Base-by-base conservation (phyloP, 2,888 invertebrate species). In the Boloria selene region DNA sequence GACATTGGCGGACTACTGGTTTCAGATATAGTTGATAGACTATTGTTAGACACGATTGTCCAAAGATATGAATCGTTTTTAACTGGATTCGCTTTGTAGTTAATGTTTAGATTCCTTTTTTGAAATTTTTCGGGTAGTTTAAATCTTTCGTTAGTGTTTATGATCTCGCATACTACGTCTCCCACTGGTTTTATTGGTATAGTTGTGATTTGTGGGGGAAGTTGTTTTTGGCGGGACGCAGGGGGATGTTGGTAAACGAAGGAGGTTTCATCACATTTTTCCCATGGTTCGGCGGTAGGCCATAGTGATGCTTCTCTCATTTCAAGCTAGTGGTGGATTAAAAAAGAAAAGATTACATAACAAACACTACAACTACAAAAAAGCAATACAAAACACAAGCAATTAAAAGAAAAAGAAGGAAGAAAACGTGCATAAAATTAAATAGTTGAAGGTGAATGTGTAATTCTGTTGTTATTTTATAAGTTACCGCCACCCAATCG, bases 321-420 rank as follows among this genome's bases (percentile, higher is more conserved):
- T 86, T 90, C 91, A 86, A 92, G 89, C 90, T 91, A 86, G 75
- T 84, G 69, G 75, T 84, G 78, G 75, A 81, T 82, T 81, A 83
- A 79, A 77, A 80, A 73, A 72, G 75, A 71, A 76, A 67, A 72
- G 74, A 76, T 74, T 74, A 73, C 70, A 70, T 55, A 64, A 65
- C 64, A 71, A 73, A 69, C 69, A 71, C 71, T 70, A 69, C 67
- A 72, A 69, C 61, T 63, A 58, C 45, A 38, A 65, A 31, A 31
- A 62, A 55, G 69, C 55, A 65, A 68, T 47, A 64, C 16, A 49
- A 17, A 58, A 13, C n/a, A 53, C 58, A 59, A 62, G 71, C 64
- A 31, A 18, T 31, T 45, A 53, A n/a, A 51, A 45, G 13, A n/a
- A 53, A n/a, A 51, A 16, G 13, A 13, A 47, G 18, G 47, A 10